These are phyloP conservation scores for Brachyrhaphis roseni DNA, from an alignment of 2,797 vertebrate genomes.

Conservation along the genomic window DNA sequence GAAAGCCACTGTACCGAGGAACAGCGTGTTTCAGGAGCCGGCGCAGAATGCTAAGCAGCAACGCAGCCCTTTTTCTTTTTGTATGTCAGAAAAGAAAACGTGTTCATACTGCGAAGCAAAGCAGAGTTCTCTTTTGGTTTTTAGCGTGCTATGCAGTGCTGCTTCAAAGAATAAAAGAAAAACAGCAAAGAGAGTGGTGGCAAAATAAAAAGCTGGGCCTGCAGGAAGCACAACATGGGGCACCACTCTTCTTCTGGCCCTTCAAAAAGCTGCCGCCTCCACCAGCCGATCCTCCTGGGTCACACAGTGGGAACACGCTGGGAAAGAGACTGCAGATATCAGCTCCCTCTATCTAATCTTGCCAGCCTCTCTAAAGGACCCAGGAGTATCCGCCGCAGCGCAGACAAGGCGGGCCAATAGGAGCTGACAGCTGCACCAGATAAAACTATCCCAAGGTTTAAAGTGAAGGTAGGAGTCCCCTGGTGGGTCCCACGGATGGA, in stretches of 20 bases:
- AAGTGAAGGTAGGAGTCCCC: conserved; percentile 36
- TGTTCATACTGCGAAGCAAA: conserved; percentile 3
- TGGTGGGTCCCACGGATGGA: conserved; percentile 26
- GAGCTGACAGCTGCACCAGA: conserved; percentile 52
- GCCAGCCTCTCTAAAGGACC: conserved; percentile 69
- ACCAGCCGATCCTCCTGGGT: conserved; percentile 56
- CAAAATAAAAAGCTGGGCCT: conserved; percentile 45
- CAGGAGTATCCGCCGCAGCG: conserved; percentile 63
- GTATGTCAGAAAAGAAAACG: background rate
- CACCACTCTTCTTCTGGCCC: conserved; percentile 57
- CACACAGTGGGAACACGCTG: conserved; percentile 29
- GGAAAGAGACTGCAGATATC: conserved; percentile 61
- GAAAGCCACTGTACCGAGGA: conserved; percentile 7
- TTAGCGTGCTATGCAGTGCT: conserved; percentile 26
- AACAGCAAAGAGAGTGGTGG: conserved; percentile 20
- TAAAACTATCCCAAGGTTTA: conserved; percentile 46
- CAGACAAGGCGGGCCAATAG: conserved; percentile 51
- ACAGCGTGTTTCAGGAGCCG: conserved; percentile 5
- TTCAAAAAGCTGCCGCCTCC: conserved; percentile 58
- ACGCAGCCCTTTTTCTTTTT: background rate
- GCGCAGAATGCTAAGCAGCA: conserved; percentile 2
- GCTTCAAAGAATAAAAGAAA: conserved; percentile 34
- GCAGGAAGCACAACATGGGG: conserved; percentile 61
- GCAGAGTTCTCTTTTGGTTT: conserved; percentile 8
- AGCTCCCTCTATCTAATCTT: conserved; percentile 74